A percentile compares a stretch with the other conserved stretches of the same genome.
Evolutionary conservation across 2,888 invertebrate genomes (phyloP).

Genomic region (Eupeodes latifasciatus): DNA sequence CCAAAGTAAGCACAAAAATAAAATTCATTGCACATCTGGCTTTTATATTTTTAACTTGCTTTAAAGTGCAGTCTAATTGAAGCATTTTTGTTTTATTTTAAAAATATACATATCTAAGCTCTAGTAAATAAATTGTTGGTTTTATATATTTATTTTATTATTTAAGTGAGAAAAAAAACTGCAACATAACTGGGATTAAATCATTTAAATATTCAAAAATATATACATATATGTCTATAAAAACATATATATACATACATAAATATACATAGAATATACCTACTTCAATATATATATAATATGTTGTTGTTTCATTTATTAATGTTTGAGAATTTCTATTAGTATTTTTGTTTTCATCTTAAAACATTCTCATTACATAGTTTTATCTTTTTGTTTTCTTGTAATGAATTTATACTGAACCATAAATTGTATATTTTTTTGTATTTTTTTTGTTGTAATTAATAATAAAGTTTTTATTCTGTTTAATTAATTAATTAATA

Average conservation of each 20-base stretch:
- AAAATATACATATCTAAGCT: constrained; percentile 36
- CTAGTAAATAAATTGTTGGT: constrained; percentile 21
- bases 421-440: constrained; percentile 69
- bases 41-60: not conserved
- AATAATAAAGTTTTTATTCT: constrained; percentile 45
- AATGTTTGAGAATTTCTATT: constrained; percentile 58
- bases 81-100: constrained; percentile 47
- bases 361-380: constrained; percentile 60
- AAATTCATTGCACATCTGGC: constrained; percentile 44
- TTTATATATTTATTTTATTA: not conserved
- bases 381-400: constrained; percentile 46
- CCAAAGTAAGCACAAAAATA: constrained; percentile 15
- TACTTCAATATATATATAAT: constrained; percentile 62
- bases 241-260: constrained; percentile 49
- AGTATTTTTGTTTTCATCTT: constrained; percentile 29
- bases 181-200: constrained; percentile 68
- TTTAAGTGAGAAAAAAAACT: constrained; percentile 57
- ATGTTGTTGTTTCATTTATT: constrained; percentile 35
- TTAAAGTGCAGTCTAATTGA: constrained; percentile 42
- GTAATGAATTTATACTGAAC: constrained; percentile 72
- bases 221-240: constrained; percentile 18
- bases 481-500: constrained; percentile 56
- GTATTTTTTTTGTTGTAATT: constrained; percentile 32
- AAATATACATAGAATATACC: constrained; percentile 66
- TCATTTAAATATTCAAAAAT: constrained; percentile 8